A percentile compares a stretch with the other conserved stretches of the same genome.
These are phyloP conservation scores for Pseudoips prasinana DNA, from an alignment of 2,888 invertebrate species.

Conservation along the genomic window DNA sequence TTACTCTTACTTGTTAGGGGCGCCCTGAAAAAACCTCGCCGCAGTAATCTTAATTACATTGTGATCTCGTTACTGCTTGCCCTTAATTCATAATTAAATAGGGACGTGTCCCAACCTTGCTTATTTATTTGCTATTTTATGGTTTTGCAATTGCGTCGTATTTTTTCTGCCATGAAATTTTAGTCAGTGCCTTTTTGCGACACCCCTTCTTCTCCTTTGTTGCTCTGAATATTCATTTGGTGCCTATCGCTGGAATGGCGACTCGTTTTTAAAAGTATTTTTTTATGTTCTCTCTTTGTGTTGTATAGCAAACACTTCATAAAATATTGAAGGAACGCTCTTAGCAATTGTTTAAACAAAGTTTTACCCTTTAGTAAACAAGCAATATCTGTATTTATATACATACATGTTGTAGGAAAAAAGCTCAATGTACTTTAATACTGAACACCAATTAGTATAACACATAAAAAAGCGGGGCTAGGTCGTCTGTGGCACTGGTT, in stretches of 20 bases:
- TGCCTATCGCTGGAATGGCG: slow-evolving; percentile 70
- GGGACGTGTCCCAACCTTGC: slow-evolving; percentile 68
- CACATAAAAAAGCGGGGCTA: too few relatives aligned
- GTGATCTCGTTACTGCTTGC: slow-evolving; percentile 77
- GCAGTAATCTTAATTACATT: slow-evolving; percentile 81
- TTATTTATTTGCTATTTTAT: slow-evolving; percentile 78
- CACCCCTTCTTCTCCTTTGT: slow-evolving; percentile 73
- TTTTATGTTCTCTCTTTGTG: slow-evolving; percentile 60
- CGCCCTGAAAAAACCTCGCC: slow-evolving; percentile 66
- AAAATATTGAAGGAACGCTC: slow-evolving; percentile 51
- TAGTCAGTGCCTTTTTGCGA: slow-evolving; percentile 58
- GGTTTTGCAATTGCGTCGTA: slow-evolving; percentile 63
- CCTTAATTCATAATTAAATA: slow-evolving; percentile 81
- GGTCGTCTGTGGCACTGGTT: too few relatives aligned
- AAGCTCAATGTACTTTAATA: too few relatives aligned
- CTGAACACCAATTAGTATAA: too few relatives aligned
- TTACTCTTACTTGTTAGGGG: slow-evolving; percentile 63
- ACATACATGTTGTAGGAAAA: too few relatives aligned
- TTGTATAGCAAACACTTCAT: slow-evolving; percentile 52
- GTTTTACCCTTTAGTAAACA: too few relatives aligned
- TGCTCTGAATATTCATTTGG: slow-evolving; percentile 77
- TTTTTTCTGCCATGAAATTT: slow-evolving; percentile 56
- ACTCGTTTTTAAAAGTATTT: slow-evolving; percentile 69
- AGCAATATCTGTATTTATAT: slow-evolving; percentile 40
- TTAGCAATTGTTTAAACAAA: too few relatives aligned